Evolutionary conservation across 2,113 vertebrate species (phyloP).

Genomic region (Montifringilla adamsi): DNA sequence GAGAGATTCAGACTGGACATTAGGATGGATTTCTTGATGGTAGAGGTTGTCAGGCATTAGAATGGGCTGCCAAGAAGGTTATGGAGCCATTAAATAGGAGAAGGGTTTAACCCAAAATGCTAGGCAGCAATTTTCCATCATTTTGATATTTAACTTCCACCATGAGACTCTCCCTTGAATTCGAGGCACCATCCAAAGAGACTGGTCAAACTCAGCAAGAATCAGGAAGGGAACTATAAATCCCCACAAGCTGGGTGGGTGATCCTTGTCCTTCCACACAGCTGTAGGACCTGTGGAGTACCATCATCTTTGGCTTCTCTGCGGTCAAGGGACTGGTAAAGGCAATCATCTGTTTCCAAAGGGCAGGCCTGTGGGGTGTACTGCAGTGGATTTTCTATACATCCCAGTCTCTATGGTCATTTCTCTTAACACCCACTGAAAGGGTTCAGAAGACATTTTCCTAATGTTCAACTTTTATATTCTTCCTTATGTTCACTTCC

Average conservation of each 20-base stretch:
- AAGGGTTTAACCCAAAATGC: not conserved
- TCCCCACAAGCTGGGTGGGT: accelerated
- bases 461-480: not conserved
- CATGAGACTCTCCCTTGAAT: accelerated
- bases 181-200: not conserved
- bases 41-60: not conserved
- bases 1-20: not conserved
- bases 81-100: not conserved
- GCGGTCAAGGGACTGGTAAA: not conserved
- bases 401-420: not conserved
- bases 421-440: not conserved
- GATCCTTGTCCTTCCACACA: not conserved
- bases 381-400: not conserved
- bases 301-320: not conserved
- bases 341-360: not conserved
- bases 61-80: not conserved
- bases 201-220: not conserved
- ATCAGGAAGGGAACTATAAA: not conserved
- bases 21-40: not conserved
- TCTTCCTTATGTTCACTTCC: not conserved
- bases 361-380: not conserved
- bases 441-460: not conserved
- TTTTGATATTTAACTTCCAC: not conserved
- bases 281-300: not conserved
- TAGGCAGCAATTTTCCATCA: not conserved